These are phyloP conservation scores for Entomyzon cyanotis DNA, from an alignment of 2,113 vertebrate species.

Conservation along the genomic window DNA sequence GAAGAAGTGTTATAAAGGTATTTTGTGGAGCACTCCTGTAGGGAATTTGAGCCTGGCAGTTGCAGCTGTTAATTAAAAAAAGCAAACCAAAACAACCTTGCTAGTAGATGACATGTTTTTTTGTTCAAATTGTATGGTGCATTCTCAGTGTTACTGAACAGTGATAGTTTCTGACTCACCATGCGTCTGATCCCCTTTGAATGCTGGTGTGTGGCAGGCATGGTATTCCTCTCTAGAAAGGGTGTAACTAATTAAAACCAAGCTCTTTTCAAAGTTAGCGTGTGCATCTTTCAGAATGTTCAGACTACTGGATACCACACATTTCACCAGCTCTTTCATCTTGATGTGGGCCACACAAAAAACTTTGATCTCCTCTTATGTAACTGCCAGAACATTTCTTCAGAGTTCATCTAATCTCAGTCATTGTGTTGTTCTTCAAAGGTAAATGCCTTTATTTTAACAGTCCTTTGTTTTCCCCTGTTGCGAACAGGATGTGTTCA, in stretches of 20 bases:
- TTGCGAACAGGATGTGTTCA: background rate
- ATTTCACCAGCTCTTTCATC: slow-evolving; percentile 10
- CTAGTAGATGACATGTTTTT: background rate
- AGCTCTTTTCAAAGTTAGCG: background rate
- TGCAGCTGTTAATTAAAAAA: background rate
- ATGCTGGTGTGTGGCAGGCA: background rate
- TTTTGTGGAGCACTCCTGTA: background rate
- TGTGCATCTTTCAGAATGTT: background rate
- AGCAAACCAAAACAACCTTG: background rate
- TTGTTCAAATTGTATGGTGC: background rate
- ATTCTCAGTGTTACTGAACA: background rate
- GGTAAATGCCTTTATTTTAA: slow-evolving; percentile 21
- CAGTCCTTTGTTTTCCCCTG: background rate
- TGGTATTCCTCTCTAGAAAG: background rate
- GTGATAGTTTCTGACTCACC: background rate
- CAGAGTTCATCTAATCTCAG: background rate
- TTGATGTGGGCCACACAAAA: background rate
- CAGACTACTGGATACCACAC: background rate
- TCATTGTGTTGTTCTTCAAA: background rate
- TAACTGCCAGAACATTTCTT: slow-evolving; percentile 33
- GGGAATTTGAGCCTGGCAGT: background rate
- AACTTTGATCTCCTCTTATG: background rate
- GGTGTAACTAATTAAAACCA: slow-evolving; percentile 11
- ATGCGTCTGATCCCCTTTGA: background rate
- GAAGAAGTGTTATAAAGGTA: background rate